Conservation (phyloP, 2,888 invertebrate species). For the Siphonodentalium dalli region DNA sequence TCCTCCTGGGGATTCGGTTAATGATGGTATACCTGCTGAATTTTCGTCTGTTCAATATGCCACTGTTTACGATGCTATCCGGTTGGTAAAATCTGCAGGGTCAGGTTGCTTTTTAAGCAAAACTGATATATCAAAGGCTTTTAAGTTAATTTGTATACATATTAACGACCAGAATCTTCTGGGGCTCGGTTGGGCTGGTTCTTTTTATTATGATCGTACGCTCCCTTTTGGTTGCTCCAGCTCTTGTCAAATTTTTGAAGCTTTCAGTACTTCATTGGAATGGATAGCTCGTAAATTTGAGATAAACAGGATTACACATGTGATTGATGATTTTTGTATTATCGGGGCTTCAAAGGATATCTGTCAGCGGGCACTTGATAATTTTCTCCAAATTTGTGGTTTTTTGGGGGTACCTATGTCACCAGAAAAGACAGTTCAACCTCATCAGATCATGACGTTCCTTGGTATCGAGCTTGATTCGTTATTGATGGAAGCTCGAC, state of each 20-base stretch:
- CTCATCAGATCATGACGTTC: no score
- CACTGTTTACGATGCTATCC: conserved; percentile 77
- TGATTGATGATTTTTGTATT: no score
- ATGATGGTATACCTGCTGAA: conserved; percentile 2
- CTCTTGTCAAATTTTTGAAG: background rate
- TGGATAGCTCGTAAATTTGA: no score
- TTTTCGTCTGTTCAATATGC: conserved; percentile 5
- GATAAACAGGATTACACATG: no score
- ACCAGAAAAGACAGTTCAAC: no score
- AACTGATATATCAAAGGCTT: conserved; percentile 7
- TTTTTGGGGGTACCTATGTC: no score
- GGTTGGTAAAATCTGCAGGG: conserved; percentile 66
- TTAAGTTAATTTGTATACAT: background rate
- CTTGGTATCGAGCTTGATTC: no score
- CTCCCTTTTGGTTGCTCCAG: conserved; percentile 5
- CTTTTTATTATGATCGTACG: conserved; percentile 3
- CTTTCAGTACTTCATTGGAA: no score
- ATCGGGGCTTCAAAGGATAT: no score
- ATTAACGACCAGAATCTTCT: background rate
- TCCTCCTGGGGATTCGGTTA: conserved; percentile 5
- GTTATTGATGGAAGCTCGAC: no score
- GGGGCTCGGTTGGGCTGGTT: background rate
- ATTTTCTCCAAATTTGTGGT: no score
- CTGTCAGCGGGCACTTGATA: no score
- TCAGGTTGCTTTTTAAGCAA: conserved; percentile 11